phyloP scores from a whole-genome alignment of 2,113 vertebrate species.

The Anguilla japonica region DNA sequence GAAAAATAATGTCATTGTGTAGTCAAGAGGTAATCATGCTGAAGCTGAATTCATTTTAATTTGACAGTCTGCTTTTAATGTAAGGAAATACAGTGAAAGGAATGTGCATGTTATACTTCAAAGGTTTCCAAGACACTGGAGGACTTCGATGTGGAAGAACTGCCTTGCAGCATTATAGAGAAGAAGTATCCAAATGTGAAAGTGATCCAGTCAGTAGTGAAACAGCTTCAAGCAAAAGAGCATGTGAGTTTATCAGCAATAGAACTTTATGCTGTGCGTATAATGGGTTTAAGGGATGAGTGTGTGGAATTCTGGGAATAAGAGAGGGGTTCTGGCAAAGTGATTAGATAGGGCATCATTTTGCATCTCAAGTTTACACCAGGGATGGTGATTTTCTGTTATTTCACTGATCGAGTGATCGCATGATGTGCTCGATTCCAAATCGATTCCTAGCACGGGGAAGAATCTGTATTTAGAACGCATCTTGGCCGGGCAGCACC shows the following conservation, averaged over 20 bases:
- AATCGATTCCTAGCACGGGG: too few relatives aligned
- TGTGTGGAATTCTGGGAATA: neutral
- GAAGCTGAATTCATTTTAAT: neutral
- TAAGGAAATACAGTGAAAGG: neutral
- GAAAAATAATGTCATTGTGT: neutral
- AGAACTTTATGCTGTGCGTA: neutral
- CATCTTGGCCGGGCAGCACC: too few relatives aligned
- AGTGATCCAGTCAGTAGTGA: constrained; percentile 83
- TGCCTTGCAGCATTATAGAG: constrained; percentile 73
- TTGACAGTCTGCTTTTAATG: neutral
- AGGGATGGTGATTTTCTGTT: too few relatives aligned
- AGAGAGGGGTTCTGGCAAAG: neutral
- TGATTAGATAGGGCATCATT: neutral
- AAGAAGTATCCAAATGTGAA: constrained; percentile 82
- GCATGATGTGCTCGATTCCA: too few relatives aligned
- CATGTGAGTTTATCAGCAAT: constrained; percentile 68
- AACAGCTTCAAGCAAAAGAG: constrained; percentile 70
- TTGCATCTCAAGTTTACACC: neutral
- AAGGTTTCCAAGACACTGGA: constrained; percentile 88
- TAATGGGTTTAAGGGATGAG: neutral
- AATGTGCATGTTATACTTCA: constrained; percentile 11
- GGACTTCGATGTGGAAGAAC: constrained; percentile 91
- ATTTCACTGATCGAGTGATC: too few relatives aligned
- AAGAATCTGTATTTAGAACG: too few relatives aligned
- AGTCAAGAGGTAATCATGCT: neutral